Conservation (phyloP, 1,140 invertebrate genomes). For the Drosophila orosa region DNA sequence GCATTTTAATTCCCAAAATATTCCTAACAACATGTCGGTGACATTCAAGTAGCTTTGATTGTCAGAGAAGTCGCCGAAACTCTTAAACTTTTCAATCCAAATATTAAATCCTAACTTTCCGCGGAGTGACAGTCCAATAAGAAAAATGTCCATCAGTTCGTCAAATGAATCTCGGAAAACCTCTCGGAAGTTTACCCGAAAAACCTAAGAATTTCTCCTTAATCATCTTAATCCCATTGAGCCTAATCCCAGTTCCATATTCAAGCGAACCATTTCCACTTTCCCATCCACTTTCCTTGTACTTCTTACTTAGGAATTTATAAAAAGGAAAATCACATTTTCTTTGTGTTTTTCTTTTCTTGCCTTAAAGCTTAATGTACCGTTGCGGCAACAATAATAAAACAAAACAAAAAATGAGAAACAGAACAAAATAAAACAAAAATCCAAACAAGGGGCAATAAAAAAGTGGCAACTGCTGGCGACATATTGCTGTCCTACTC, state of each 20-base stretch:
- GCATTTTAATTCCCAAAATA: neutral
- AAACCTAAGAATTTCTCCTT: constrained; percentile 8
- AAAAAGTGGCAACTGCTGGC: constrained; percentile 71
- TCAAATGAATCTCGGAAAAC: constrained; percentile 25
- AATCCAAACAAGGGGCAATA: constrained; percentile 58
- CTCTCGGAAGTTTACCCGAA: constrained; percentile 1
- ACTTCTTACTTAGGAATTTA: constrained; percentile 53
- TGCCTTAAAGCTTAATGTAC: constrained; percentile 80
- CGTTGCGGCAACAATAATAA: constrained; percentile 77
- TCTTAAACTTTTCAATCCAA: constrained; percentile 31
- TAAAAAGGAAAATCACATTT: constrained; percentile 30
- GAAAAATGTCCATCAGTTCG: constrained; percentile 7
- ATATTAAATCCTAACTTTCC: constrained; percentile 17
- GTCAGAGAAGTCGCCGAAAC: constrained; percentile 2
- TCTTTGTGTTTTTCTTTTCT: constrained; percentile 39
- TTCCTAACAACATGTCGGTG: neutral
- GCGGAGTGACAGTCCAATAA: neutral
- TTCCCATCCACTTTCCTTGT: constrained; percentile 28
- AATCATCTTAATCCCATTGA: constrained; percentile 40
- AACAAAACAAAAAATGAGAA: constrained; percentile 43
- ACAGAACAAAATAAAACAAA: constrained; percentile 33
- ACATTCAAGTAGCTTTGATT: constrained; percentile 8
- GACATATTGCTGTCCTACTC: constrained; percentile 65
- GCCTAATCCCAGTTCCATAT: constrained; percentile 33
- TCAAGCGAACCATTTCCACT: constrained; percentile 14